Base-by-base conservation (phyloP, 2,888 invertebrate species). In the Pemphredon lugubris region DNA sequence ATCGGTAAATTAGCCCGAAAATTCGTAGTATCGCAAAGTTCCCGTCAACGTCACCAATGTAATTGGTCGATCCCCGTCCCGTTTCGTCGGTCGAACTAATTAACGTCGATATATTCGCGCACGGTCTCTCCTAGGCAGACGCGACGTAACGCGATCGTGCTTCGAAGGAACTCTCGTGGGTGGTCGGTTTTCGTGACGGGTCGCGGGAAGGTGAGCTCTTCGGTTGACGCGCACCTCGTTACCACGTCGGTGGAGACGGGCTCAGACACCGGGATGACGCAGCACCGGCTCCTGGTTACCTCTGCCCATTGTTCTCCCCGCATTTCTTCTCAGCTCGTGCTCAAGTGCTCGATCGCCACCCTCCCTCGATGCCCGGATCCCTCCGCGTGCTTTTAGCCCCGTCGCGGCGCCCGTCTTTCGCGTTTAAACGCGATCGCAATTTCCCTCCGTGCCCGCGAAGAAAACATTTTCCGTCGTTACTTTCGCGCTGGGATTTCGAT, bases 291-390 rank as follows among this genome's bases (percentile, higher is more conserved):
- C 84, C 86, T 82, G 85, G 86, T 84, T 87, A 85, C 87, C 81
- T 81, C 81, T 75, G 81, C 78, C 86, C 83, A 89, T 89, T 88
- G 88, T 89, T 88, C 86, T 84, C 84, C 84, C 84, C 84, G 85
- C 86, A 84, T 86, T 86, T 87, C 84, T 86, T 87, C 86, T 84
- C 81, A 83, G 87, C 88, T 88, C 89, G 89, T 89, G 89, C 88
- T 89, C 88, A 88, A 89, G 89, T 88, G 85, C 85, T 86, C 87
- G 84, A 87, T 86, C 81, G 82, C 84, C 81, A 85, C 85, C 85
- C 86, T 85, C 75, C 74, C 75, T 69, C 70, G 69, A 53, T 42
- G 69, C 81, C 79, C 79, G 81, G 79, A 81, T 81, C 81, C 75
- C 81, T 71, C 67, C 13, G 34, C 73, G 74, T 60, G 75, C 75